Evolutionary conservation across 1,140 invertebrate species (phyloP).

Genomic region (Neodiprion fabricii): DNA sequence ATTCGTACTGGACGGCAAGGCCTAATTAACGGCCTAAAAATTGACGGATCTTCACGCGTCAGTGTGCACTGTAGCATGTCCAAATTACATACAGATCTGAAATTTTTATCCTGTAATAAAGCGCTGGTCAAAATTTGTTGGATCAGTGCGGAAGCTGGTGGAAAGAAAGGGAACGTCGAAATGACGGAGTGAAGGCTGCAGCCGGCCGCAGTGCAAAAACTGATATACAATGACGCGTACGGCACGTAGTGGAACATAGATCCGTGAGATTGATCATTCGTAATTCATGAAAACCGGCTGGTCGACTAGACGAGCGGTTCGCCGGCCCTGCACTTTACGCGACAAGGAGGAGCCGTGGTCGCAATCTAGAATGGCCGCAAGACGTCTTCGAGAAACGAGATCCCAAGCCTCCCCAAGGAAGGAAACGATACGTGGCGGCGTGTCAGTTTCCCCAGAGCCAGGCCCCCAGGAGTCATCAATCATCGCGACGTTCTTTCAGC

Average conservation of each 20-base stretch:
- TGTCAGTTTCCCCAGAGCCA: neutral
- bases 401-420: neutral
- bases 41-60: too few relatives aligned
- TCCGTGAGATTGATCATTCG: neutral
- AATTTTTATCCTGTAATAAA: too few relatives aligned
- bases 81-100: too few relatives aligned
- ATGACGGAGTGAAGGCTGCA: neutral
- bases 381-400: neutral
- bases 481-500: slow-evolving; percentile 26
- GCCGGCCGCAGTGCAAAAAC: neutral
- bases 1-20: too few relatives aligned
- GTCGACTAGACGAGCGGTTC: neutral
- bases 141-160: too few relatives aligned
- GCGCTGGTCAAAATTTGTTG: too few relatives aligned
- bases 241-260: neutral
- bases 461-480: slow-evolving; percentile 6
- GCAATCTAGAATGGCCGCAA: neutral
- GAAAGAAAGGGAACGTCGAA: neutral
- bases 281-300: neutral
- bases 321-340: too few relatives aligned
- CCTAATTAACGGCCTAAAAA: too few relatives aligned
- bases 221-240: neutral
- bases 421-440: slow-evolving; percentile 6
- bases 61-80: too few relatives aligned
- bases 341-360: too few relatives aligned